Base-by-base conservation (phyloP, 2,113 vertebrate genomes). In the Oncorhynchus tshawytscha region DNA sequence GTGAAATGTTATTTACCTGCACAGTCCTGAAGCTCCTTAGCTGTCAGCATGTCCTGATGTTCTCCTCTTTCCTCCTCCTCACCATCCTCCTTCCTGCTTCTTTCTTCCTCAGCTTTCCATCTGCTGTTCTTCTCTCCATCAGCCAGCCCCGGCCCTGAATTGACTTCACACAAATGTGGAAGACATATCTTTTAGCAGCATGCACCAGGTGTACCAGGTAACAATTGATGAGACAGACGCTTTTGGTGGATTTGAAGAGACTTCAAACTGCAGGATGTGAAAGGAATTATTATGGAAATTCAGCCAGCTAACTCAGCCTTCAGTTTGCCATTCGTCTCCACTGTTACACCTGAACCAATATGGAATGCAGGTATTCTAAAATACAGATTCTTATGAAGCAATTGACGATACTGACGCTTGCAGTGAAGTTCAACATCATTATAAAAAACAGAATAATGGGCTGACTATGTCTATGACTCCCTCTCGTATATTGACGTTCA, bases 31-130 rank as follows among this genome's bases (percentile, higher is more conserved):
- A 81, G 79, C 6, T 22, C 51, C 72, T 60, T 13, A 5, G 31
- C 82, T 85, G 87, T 78, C 82, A 85, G 25, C n/a, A 7, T 77
- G 80, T 84, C 79, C 80, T 68, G 24, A 51, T 74, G 72, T 82
- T 74, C 45, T 82, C 73, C 45, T 57, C 67, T 72, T 75, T 18
- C 34, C 59, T 59, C 15, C 54, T 34, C 65, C 29, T 70, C 71
- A 29, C 9, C 39, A 45, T 45, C 39, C 39, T 45, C 70, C 65
- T 31, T 67, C 5, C 25, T 68, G 27, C n/a, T n/a, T 27, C 60
- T 25, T 49, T 20, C 27, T 25, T 34, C 65, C 31, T 70, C 69
- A 29, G 39, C 27, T 70, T 62, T 77, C 76, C 71, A 31, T 71
- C 77, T 71, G 66, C 9, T 29, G 8, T 3, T 13, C 34, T 49